Conservation (phyloP, 2,888 invertebrate genomes). For the Incurvaria masculella region DNA sequence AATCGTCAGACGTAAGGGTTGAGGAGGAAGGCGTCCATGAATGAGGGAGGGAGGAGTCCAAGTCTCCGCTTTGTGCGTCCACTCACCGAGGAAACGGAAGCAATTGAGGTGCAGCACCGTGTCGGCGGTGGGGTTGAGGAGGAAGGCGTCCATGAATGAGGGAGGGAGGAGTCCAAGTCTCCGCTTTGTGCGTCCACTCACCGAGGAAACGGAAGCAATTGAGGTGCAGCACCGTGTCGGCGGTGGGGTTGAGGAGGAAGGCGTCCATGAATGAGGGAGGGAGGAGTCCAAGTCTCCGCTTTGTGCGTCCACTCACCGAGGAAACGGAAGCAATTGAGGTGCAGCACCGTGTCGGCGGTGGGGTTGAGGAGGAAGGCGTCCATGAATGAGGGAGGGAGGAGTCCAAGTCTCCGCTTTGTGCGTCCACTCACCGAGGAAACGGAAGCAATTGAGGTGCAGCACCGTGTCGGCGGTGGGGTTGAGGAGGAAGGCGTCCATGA, state of each 20-base stretch:
- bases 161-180: too few species aligned
- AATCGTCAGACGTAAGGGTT: too few species aligned
- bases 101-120: conserved; percentile 83
- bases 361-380: conserved; percentile 94
- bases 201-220: conserved; percentile 90
- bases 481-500: conserved; percentile 90
- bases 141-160: conserved; percentile 94
- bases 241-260: conserved; percentile 83
- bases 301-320: conserved; percentile 65
- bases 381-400: too few species aligned
- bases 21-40: too few species aligned
- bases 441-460: conserved; percentile 87
- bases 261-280: too few species aligned
- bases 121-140: conserved; percentile 81
- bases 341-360: conserved; percentile 70
- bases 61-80: too few species aligned
- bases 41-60: too few species aligned
- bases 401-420: too few species aligned
- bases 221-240: conserved; percentile 75
- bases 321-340: conserved; percentile 90
- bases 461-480: conserved; percentile 80
- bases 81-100: conserved; percentile 79
- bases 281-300: too few species aligned
- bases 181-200: too few species aligned
- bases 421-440: conserved; percentile 71